Percentiles rank a stretch among this genome's conserved stretches.
Conservation (phyloP, 1,140 invertebrate genomes). For the Nasonia longicornis region DNA sequence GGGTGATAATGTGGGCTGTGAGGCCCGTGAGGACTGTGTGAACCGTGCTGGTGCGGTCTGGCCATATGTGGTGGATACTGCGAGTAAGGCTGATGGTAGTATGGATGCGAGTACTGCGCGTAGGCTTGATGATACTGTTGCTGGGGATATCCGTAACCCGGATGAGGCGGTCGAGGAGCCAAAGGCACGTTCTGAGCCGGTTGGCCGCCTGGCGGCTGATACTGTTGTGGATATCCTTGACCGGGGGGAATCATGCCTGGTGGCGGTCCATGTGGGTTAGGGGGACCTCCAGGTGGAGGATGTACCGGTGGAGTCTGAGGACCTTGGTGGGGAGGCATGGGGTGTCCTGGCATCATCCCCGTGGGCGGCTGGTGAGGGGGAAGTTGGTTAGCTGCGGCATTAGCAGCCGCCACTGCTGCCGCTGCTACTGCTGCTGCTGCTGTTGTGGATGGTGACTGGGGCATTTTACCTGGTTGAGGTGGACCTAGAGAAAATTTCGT, state of each 20-base stretch:
- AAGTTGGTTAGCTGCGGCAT: slow-evolving; percentile 52
- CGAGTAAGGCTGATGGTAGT: slow-evolving; percentile 74
- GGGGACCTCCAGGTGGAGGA: slow-evolving; percentile 57
- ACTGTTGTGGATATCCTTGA: slow-evolving; percentile 66
- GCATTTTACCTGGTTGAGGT: slow-evolving; percentile 48
- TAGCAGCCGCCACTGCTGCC: slow-evolving; percentile 50
- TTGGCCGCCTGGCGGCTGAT: slow-evolving; percentile 60
- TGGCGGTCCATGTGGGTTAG: slow-evolving; percentile 57
- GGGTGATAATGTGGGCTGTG: slow-evolving; percentile 65
- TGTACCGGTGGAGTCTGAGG: slow-evolving; percentile 55
- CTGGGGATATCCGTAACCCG: slow-evolving; percentile 74
- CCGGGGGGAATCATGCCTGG: slow-evolving; percentile 69
- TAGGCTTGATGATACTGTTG: slow-evolving; percentile 74
- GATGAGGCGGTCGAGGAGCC: slow-evolving; percentile 72
- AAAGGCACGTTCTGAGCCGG: slow-evolving; percentile 69
- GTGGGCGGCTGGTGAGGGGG: slow-evolving; percentile 56
- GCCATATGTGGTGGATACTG: slow-evolving; percentile 72
- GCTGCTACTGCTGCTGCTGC: slow-evolving; percentile 51
- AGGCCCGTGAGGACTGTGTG: slow-evolving; percentile 59
- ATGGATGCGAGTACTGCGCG: slow-evolving; percentile 72
- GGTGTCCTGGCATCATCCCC: slow-evolving; percentile 58
- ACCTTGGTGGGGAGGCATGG: slow-evolving; percentile 60
- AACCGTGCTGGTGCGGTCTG: slow-evolving; percentile 68
- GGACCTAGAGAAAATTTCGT: slow-evolving; percentile 23
- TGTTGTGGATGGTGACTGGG: slow-evolving; percentile 47